These are phyloP conservation scores for Oncorhynchus gorbuscha DNA, from an alignment of 2,113 vertebrate genomes.

Conservation along the genomic window DNA sequence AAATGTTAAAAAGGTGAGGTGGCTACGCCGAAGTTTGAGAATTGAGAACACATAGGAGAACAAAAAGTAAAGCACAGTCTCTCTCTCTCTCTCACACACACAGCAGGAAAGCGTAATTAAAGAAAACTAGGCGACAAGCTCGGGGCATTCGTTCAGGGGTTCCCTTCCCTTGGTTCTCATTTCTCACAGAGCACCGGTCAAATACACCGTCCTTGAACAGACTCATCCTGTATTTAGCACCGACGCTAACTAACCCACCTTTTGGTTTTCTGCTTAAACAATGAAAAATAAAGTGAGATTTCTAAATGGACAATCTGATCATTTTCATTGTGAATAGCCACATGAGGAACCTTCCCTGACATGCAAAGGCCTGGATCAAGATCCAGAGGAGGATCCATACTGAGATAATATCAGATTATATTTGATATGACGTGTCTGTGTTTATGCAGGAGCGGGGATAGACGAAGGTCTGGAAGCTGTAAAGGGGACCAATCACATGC, in stretches of 20 bases:
- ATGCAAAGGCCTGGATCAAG: background rate
- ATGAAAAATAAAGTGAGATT: slow-evolving; percentile 20
- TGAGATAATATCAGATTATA: slow-evolving; percentile 3
- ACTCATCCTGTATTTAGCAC: slow-evolving; percentile 18
- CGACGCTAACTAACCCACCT: slow-evolving; percentile 22
- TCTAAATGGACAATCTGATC: slow-evolving; percentile 25
- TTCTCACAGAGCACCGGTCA: background rate
- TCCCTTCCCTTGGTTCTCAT: too few relatives aligned
- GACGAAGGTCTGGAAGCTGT: background rate
- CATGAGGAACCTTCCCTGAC: background rate
- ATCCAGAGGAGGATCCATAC: background rate
- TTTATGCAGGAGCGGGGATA: background rate
- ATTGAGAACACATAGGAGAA: slow-evolving; percentile 5
- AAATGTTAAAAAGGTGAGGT: slow-evolving; percentile 64
- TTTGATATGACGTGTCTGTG: background rate
- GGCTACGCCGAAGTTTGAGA: background rate
- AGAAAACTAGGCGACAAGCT: too few relatives aligned
- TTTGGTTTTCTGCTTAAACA: slow-evolving; percentile 29
- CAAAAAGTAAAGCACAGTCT: too few relatives aligned
- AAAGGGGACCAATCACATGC: background rate
- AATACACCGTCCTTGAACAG: slow-evolving; percentile 1
- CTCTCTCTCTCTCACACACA: background rate
- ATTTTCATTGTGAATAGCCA: slow-evolving; percentile 23
- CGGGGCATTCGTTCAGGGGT: too few relatives aligned
- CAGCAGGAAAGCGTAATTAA: slow-evolving; percentile 4